Percentiles rank a stretch among this genome's conserved stretches.
These are phyloP conservation scores for Tiaroga cobitis DNA, from an alignment of 2,797 vertebrate species.

Conservation along the genomic window DNA sequence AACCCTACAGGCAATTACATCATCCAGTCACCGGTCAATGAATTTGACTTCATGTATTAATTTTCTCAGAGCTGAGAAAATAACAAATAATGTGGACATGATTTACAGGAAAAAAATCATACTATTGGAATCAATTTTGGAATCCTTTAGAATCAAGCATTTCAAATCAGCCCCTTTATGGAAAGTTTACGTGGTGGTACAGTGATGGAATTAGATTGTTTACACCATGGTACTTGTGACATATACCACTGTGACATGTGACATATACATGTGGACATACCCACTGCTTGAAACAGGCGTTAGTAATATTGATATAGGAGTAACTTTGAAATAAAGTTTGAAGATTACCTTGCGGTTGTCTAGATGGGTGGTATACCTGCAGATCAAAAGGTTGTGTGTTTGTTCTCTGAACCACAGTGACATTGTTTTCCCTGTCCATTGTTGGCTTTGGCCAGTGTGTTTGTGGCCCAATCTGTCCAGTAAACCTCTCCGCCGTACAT, in stretches of 20 bases:
- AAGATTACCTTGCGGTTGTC: slow-evolving; percentile 88
- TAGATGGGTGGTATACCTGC: slow-evolving; percentile 93
- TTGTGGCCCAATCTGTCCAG: slow-evolving; percentile 97
- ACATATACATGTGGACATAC: no score
- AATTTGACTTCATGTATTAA: neutral
- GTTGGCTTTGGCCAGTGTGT: slow-evolving; percentile 94
- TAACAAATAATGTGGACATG: neutral
- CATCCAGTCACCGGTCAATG: neutral
- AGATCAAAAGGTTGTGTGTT: slow-evolving; percentile 96
- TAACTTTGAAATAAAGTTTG: neutral
- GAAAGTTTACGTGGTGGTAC: neutral
- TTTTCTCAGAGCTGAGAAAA: neutral
- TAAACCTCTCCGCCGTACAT: slow-evolving; percentile 95
- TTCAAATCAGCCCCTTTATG: neutral
- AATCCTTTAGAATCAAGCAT: neutral
- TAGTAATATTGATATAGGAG: neutral
- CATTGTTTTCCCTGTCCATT: slow-evolving; percentile 96
- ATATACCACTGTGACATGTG: neutral
- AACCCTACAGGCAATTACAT: neutral
- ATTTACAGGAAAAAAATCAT: neutral
- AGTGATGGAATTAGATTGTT: neutral
- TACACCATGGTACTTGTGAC: neutral
- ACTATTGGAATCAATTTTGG: neutral
- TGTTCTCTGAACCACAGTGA: slow-evolving; percentile 96
- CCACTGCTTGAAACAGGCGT: neutral